Conservation (phyloP, 1,140 invertebrate genomes). For the Pseudomyrmex gracilis region DNA sequence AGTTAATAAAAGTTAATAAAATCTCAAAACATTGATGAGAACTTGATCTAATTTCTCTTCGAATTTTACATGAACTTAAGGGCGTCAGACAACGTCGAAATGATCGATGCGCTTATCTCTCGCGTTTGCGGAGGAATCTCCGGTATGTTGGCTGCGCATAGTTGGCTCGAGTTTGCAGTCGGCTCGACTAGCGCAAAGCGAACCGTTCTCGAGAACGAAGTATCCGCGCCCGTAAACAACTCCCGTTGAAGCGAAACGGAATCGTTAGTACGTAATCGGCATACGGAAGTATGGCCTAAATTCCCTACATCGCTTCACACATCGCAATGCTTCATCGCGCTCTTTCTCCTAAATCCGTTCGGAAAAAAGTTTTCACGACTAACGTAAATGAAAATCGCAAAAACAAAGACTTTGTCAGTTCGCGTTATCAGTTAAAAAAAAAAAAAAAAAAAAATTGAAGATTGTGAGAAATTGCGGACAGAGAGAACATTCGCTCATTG, state of each 20-base stretch:
- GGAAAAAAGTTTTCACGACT: background rate
- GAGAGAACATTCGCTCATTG: background rate
- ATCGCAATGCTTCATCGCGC: slow-evolving; percentile 1
- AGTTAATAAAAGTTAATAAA: too few relatives aligned
- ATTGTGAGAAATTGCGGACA: background rate
- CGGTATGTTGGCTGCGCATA: slow-evolving; percentile 53
- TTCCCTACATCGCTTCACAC: background rate
- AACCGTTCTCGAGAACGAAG: slow-evolving; percentile 20
- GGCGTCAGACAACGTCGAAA: slow-evolving; percentile 8
- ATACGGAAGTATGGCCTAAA: slow-evolving; percentile 43
- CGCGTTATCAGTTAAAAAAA: too few relatives aligned
- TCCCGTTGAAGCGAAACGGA: slow-evolving; percentile 46
- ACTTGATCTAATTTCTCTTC: background rate
- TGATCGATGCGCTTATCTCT: slow-evolving; percentile 38
- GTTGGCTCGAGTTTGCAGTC: slow-evolving; percentile 49
- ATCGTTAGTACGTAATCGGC: slow-evolving; percentile 21
- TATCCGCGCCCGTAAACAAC: slow-evolving; percentile 43
- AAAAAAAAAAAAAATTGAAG: too few relatives aligned
- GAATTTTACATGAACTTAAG: slow-evolving; percentile 22
- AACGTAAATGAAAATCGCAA: background rate
- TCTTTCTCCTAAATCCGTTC: slow-evolving; percentile 1
- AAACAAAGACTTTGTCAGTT: too few relatives aligned
- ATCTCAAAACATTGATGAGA: background rate
- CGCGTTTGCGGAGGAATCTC: slow-evolving; percentile 59
- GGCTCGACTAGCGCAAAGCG: slow-evolving; percentile 20